These are phyloP conservation scores for Leptinotarsa haldemani DNA, from an alignment of 2,888 invertebrate species.

Conservation along the genomic window DNA sequence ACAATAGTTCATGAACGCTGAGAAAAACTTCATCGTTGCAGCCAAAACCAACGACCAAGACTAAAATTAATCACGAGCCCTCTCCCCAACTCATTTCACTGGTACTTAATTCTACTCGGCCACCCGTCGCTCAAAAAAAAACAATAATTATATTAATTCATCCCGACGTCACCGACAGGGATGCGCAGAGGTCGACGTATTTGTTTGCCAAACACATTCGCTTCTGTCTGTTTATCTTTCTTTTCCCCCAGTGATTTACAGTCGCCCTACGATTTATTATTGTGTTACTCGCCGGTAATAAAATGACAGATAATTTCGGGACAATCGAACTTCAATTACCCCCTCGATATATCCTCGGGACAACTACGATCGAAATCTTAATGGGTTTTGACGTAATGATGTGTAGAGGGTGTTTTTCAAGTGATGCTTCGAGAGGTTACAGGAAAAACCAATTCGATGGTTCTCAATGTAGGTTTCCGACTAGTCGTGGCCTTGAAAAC, in stretches of 20 bases:
- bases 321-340: conserved; percentile 21
- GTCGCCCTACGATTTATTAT: conserved; percentile 17
- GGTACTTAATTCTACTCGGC: conserved; percentile 14
- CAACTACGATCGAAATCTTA: conserved; percentile 3
- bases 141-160: conserved; percentile 17
- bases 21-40: too few relatives aligned
- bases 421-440: background rate
- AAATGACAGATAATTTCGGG: conserved; percentile 18
- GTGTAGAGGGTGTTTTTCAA: background rate
- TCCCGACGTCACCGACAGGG: conserved; percentile 2
- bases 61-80: conserved; percentile 2
- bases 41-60: conserved; percentile 1
- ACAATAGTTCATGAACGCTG: too few relatives aligned
- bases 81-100: conserved; percentile 3
- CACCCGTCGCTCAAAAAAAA: conserved; percentile 15
- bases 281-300: conserved; percentile 4
- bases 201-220: conserved; percentile 19
- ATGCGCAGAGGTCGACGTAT: background rate
- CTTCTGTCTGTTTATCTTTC: conserved; percentile 12
- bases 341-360: background rate
- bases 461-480: too few relatives aligned
- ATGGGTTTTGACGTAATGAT: conserved; percentile 12
- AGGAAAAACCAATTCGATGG: too few relatives aligned
- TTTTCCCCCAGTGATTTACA: background rate
- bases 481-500: too few relatives aligned